phyloP scores from a whole-genome alignment of 2,888 invertebrate species.

The Cheilosia impressa region DNA sequence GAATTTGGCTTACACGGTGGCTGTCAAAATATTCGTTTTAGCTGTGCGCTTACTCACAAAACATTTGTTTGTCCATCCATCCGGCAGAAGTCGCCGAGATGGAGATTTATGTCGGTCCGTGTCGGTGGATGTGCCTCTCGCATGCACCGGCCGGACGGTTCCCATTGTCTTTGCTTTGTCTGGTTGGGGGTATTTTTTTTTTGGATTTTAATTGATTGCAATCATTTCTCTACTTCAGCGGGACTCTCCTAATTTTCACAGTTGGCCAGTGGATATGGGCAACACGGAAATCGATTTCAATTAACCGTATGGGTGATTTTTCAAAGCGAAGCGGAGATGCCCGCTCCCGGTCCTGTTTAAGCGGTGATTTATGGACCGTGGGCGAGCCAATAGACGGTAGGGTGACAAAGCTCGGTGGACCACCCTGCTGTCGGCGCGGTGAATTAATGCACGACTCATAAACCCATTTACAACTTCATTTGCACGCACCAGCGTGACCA shows the following conservation, averaged over 20 bases:
- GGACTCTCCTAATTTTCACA: constrained; percentile 75
- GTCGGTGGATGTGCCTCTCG: constrained; percentile 28
- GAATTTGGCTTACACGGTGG: constrained; percentile 72
- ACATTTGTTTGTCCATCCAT: constrained; percentile 62
- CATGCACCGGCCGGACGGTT: neutral
- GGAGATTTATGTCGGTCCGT: constrained; percentile 64
- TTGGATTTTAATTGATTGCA: constrained; percentile 72
- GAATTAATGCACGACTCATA: constrained; percentile 68
- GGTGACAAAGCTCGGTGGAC: constrained; percentile 67
- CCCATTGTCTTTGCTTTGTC: constrained; percentile 53
- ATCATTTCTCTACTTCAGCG: constrained; percentile 73
- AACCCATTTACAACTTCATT: constrained; percentile 75
- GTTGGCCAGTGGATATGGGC: constrained; percentile 62
- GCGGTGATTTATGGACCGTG: constrained; percentile 66
- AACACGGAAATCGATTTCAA: constrained; percentile 69
- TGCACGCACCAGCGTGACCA: constrained; percentile 68
- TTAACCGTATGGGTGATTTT: constrained; percentile 68
- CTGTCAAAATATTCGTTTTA: constrained; percentile 73
- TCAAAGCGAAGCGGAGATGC: constrained; percentile 48
- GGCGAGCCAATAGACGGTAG: constrained; percentile 44
- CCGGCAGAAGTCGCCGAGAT: constrained; percentile 62
- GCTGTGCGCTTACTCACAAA: constrained; percentile 34
- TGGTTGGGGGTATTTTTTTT: neutral
- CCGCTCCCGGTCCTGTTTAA: constrained; percentile 54
- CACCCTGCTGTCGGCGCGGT: constrained; percentile 53